These are phyloP conservation scores for Phaethon lepturus DNA, from an alignment of 2,113 vertebrate species.

Conservation along the genomic window DNA sequence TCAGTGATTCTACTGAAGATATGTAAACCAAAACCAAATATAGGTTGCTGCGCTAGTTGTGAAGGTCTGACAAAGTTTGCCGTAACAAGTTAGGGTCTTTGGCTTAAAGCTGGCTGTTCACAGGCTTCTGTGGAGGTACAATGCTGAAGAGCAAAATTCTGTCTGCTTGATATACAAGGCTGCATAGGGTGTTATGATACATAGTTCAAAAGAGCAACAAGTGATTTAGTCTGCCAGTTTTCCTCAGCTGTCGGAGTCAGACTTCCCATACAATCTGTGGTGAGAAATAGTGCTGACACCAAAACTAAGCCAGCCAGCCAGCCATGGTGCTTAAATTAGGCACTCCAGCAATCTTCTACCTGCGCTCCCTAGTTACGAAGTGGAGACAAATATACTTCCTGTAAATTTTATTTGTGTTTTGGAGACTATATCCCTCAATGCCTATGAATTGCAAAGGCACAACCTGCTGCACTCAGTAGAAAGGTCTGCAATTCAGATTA, in stretches of 20 bases:
- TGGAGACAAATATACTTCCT: neutral
- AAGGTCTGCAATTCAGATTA: neutral
- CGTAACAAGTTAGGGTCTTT: neutral
- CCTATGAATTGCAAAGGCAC: neutral
- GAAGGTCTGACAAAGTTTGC: neutral
- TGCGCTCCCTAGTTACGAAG: neutral
- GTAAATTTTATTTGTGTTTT: neutral
- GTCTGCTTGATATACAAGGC: neutral
- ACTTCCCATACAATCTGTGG: neutral
- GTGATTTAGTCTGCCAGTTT: neutral
- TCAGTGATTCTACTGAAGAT: neutral
- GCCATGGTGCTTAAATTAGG: neutral
- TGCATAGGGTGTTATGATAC: neutral
- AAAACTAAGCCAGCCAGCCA: slow-evolving; percentile 19
- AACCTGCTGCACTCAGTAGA: neutral
- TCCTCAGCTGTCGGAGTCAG: slow-evolving; percentile 28
- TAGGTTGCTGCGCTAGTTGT: neutral
- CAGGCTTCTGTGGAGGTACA: neutral
- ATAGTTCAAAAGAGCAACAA: neutral
- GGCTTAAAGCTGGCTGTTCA: neutral
- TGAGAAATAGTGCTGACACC: neutral
- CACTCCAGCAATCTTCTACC: neutral
- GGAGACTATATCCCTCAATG: neutral
- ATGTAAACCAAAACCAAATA: neutral
- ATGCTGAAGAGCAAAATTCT: neutral